These are phyloP conservation scores for Acanthopagrus latus DNA, from an alignment of 2,797 vertebrate genomes.

Conservation along the genomic window DNA sequence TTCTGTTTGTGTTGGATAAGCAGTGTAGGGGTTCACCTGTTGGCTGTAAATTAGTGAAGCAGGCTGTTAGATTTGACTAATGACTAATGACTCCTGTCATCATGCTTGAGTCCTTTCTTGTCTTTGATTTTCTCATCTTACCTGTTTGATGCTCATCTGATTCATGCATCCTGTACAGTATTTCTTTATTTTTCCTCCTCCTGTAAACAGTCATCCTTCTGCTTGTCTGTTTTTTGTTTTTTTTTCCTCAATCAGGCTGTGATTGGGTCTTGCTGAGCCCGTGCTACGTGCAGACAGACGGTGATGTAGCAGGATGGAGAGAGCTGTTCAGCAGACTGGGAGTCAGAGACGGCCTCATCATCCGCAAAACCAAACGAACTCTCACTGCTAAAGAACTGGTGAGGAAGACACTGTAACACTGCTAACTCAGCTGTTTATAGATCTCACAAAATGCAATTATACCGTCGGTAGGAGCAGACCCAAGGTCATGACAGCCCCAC, in stretches of 20 bases:
- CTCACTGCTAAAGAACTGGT: slow-evolving; percentile 82
- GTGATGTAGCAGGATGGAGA: slow-evolving; percentile 83
- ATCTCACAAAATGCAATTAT: slow-evolving; percentile 11
- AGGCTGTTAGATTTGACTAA: slow-evolving; percentile 11
- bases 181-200: slow-evolving; percentile 8
- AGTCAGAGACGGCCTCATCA: slow-evolving; percentile 85
- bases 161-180: neutral
- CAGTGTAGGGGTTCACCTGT: neutral
- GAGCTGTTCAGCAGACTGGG: slow-evolving; percentile 83
- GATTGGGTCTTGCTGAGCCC: slow-evolving; percentile 85
- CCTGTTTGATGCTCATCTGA: neutral
- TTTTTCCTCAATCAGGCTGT: slow-evolving; percentile 74
- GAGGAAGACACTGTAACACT: slow-evolving; percentile 43
- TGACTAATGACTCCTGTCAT: slow-evolving; percentile 9
- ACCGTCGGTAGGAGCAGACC: neutral
- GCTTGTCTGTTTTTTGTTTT: neutral
- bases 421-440: slow-evolving; percentile 8
- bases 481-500: slow-evolving; percentile 13
- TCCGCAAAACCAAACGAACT: slow-evolving; percentile 81
- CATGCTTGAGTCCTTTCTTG: neutral
- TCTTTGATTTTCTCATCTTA: neutral
- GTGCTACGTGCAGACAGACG: slow-evolving; percentile 81
- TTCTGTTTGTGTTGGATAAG: slow-evolving; percentile 1
- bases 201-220: neutral
- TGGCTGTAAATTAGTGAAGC: neutral